Evolutionary conservation across 2,797 vertebrate species (phyloP).

Genomic region (Onychomys leucogaster): DNA sequence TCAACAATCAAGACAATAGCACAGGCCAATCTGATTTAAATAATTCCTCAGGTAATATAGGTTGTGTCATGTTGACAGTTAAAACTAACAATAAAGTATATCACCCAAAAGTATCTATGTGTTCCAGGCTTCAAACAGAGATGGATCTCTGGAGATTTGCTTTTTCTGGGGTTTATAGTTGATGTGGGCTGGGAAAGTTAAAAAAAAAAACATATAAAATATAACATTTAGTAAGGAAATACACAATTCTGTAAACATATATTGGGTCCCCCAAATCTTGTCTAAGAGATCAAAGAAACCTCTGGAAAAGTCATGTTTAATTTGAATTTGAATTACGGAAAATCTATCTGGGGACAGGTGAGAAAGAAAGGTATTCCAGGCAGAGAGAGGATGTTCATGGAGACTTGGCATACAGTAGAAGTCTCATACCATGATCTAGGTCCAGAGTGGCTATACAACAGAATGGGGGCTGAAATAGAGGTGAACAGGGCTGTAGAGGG

Average conservation of each 20-base stretch:
- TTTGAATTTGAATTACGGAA: not conserved
- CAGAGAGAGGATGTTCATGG: not conserved
- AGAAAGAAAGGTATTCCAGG: not conserved
- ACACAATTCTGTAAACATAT: not conserved
- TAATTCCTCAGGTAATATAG: not conserved
- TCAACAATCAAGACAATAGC: not conserved
- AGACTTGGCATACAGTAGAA: not conserved
- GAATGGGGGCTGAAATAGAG: not conserved
- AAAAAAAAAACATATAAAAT: not conserved
- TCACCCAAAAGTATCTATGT: not conserved
- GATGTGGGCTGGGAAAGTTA: not conserved
- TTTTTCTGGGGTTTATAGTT: not conserved
- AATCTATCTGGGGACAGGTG: not conserved
- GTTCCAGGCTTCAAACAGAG: not conserved
- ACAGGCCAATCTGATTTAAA: no score
- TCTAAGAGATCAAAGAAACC: not conserved
- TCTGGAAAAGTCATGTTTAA: not conserved
- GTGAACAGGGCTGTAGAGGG: not conserved
- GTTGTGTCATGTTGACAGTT: not conserved
- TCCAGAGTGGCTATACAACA: not conserved
- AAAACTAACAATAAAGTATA: not conserved
- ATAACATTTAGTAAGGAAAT: not conserved
- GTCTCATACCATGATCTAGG: not conserved
- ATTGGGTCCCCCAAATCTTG: not conserved
- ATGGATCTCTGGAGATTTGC: not conserved